Evolutionary conservation across 2,113 vertebrate genomes (phyloP), one percentile per base, ranked within the genome.

Genomic region (Peucedramus taeniatus): DNA sequence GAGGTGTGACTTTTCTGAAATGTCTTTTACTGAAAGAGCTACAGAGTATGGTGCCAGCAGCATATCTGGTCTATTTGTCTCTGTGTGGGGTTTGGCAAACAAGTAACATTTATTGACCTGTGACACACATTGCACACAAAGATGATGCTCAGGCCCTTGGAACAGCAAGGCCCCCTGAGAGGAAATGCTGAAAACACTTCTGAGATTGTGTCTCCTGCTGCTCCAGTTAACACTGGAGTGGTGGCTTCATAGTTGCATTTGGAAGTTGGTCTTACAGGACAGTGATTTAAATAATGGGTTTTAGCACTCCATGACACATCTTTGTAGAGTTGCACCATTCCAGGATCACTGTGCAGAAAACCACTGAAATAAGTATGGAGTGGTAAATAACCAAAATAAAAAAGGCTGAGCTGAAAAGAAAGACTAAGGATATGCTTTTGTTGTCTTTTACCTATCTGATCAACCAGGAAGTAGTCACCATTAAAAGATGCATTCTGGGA

Each of bases 41-140:
- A 10, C 3, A 59, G 21, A 1, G 1, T 42, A 40, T 17, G 1
- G 21, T 31, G 15, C 59, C 37, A 80, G 18, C 10, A 69, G 53
- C 9, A 59, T 5, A 45, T 23, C 8, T 65, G 15, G 2, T 56
- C 13, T 4, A 18, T 53, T 88, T 72, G 3, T 51, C 88, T 74
- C 26, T 49, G 4, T 10, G 3, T 61, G 12, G 13, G 5, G 1
- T 35, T 30, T 54, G 37, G 19, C 65, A 22, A 70, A 50, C 15
- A 42, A 10, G 9, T n/a, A 39, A 44, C 3, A 16, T 76, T 87
- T 47, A 21, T 0, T 47, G 31, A 63, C 28, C 45, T 74, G 21
- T 20, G 20, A 6, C 13, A 47, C 15, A 12, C 0, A 0, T 22
- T 81, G 13, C 10, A 30, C 26, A 54, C 5, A 70, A 63, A 59